Evolutionary conservation across 2,113 vertebrate species (phyloP).

Genomic region (Coturnix japonica): DNA sequence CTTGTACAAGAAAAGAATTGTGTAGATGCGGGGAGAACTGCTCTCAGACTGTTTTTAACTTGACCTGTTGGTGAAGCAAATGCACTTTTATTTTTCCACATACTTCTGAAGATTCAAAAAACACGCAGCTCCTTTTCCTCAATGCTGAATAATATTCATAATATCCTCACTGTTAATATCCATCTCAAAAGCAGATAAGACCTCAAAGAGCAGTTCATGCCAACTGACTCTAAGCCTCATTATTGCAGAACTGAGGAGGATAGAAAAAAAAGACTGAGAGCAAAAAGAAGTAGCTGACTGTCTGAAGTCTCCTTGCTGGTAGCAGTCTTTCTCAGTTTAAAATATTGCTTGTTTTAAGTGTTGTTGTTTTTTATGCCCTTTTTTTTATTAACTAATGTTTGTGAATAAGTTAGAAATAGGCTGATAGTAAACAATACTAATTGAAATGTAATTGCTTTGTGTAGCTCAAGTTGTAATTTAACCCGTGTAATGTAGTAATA

Average conservation of each 20-base stretch:
- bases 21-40: background rate
- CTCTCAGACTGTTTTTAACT: background rate
- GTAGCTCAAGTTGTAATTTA: background rate
- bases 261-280: background rate
- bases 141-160: background rate
- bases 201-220: background rate
- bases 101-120: background rate
- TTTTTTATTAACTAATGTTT: background rate
- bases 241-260: background rate
- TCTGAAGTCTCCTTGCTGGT: background rate
- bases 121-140: background rate
- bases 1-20: background rate
- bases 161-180: background rate
- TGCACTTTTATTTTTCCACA: background rate
- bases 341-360: background rate
- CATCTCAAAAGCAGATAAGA: background rate
- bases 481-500: background rate
- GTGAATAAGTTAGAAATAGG: background rate
- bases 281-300: background rate
- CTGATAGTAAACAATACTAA: background rate
- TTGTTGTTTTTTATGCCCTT: background rate
- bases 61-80: background rate
- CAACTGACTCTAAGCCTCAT: constrained; percentile 13
- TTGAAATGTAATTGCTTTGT: background rate
- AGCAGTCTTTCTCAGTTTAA: background rate